Percentiles rank a stretch among this genome's conserved stretches.
Evolutionary conservation across 1,140 invertebrate genomes (phyloP).

Genomic region (Drosophila sucinea): DNA sequence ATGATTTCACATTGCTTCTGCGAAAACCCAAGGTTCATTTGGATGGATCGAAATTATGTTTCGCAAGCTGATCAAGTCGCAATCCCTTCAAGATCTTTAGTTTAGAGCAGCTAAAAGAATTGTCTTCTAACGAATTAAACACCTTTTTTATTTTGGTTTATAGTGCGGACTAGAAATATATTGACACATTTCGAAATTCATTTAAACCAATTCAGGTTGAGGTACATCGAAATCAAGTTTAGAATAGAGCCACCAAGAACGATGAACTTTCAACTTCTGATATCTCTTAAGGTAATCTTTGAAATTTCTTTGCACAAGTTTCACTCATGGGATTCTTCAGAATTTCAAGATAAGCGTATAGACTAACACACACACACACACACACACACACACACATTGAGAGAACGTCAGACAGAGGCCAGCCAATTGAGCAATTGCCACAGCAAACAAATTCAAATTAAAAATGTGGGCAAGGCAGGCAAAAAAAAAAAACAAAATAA

Average conservation of each 20-base stretch:
- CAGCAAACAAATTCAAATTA: conserved; percentile 81
- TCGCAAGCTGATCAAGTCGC: neutral
- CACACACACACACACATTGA: conserved; percentile 16
- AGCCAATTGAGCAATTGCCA: conserved; percentile 80
- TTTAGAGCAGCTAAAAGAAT: no score
- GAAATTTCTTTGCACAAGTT: no score
- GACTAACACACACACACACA: neutral
- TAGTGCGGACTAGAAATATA: no score
- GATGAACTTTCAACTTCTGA: conserved; percentile 1
- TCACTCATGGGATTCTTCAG: conserved; percentile 4
- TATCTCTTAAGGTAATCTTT: conserved; percentile 9
- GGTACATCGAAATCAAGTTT: neutral
- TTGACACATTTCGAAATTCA: no score
- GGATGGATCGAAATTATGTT: neutral
- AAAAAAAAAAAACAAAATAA: conserved; percentile 19
- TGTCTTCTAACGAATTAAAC: no score
- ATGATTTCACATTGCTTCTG: neutral
- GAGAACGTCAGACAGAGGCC: conserved; percentile 46
- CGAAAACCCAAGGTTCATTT: neutral
- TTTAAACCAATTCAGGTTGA: no score
- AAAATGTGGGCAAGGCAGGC: conserved; percentile 73
- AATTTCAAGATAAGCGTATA: conserved; percentile 3
- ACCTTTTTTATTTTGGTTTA: no score
- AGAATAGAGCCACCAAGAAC: neutral
- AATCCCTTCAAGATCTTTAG: no score